phyloP scores from a whole-genome alignment of 1,140 invertebrate genomes.

The Bilobella aurantiaca region DNA sequence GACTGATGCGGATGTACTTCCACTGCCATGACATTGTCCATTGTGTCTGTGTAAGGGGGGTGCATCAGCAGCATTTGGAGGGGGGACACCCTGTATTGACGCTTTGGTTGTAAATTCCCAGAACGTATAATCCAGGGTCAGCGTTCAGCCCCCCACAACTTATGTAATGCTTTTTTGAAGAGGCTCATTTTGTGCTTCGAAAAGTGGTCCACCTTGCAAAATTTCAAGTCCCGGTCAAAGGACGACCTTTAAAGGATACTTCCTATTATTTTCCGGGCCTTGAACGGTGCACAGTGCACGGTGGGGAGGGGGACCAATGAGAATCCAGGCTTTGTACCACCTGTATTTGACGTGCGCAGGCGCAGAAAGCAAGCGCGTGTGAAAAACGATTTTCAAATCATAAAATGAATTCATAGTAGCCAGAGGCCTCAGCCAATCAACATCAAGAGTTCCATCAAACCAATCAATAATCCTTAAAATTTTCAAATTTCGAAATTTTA shows the following conservation, averaged over 20 bases:
- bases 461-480: too few species aligned
- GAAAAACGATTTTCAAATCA: constrained; percentile 29
- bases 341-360: neutral
- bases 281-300: neutral
- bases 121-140: neutral
- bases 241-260: constrained; percentile 29
- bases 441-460: too few species aligned
- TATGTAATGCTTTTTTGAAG: neutral
- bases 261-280: neutral
- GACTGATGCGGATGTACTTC: constrained; percentile 24
- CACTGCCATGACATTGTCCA: constrained; percentile 2
- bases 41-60: neutral
- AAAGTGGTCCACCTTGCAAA: constrained; percentile 33
- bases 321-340: neutral
- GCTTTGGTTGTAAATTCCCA: too few species aligned
- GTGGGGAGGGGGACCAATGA: neutral
- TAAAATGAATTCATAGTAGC: neutral
- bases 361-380: constrained; percentile 11
- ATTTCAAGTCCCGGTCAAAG: constrained; percentile 4
- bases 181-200: neutral
- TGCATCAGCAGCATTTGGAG: too few species aligned
- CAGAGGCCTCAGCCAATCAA: neutral
- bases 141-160: neutral
- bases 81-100: too few species aligned
- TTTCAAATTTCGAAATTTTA: too few species aligned